A percentile compares a stretch with the other conserved stretches of the same genome.
phyloP scores from a whole-genome alignment of 2,888 invertebrate genomes.

The Lapara coniferarum region DNA sequence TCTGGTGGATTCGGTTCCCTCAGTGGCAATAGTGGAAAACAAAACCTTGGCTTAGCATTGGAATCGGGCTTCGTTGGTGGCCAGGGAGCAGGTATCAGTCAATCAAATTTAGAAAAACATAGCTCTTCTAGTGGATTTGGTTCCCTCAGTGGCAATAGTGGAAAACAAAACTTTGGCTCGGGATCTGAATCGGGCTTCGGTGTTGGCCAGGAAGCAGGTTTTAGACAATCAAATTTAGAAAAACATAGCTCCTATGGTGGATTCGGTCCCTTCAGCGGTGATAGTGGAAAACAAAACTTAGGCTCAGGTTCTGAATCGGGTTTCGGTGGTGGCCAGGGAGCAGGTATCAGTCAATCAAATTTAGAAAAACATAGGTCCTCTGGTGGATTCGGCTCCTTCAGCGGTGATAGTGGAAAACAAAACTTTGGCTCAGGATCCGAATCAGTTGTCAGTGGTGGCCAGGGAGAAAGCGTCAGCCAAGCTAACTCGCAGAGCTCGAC shows the following conservation, averaged over 20 bases:
- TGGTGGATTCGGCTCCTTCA: no score
- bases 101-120: no score
- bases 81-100: no score
- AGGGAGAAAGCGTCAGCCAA: not conserved
- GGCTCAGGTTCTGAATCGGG: constrained; percentile 29
- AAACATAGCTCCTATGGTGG: not conserved
- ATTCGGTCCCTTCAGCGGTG: constrained; percentile 41
- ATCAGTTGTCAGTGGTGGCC: constrained; percentile 22
- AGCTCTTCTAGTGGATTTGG: no score
- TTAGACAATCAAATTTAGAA: no score
- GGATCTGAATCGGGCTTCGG: no score
- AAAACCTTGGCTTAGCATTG: no score
- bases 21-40: not conserved
- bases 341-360: not conserved
- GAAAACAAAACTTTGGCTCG: no score
- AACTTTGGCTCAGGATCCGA: constrained; percentile 26
- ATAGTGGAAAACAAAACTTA: constrained; percentile 29
- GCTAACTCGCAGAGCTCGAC: not conserved
- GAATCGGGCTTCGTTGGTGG: no score
- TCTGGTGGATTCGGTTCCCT: no score
- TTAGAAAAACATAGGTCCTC: not conserved
- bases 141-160: no score
- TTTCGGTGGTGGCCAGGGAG: constrained; percentile 15
- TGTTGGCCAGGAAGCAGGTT: no score
- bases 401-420: not conserved